Base-by-base conservation (phyloP, 2,797 vertebrate genomes). In the Hemitrygon akajei region DNA sequence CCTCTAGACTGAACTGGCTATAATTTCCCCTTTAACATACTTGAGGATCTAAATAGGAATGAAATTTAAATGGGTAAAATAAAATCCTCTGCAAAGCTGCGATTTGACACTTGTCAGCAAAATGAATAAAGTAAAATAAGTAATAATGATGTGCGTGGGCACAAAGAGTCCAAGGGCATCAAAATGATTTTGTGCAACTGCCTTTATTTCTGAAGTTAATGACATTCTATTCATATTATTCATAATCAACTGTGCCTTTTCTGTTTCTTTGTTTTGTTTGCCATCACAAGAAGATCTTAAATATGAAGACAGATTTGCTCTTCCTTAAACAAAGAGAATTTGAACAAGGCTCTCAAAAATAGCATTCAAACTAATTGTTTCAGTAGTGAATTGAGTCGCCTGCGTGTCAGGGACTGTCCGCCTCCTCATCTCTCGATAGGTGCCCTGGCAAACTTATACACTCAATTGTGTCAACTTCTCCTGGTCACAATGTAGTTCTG, bases 131-230 rank as follows among this genome's bases (percentile, higher is more conserved):
- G 69, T 27, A 56, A 58, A 76, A 58, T 11, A 7, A 75, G 76
- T 56, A 93, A 93, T 56, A 58, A 75, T 93, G 40, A 93, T 75
- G 34, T 69, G 91, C n/a, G 40, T 56, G 73, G 91, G 91, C 91
- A 75, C 71, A 93, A 71, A 27, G 69, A 0, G 40, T 75, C 69
- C 27, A 40, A 58, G 91, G 71, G n/a, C 27, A 89, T 10, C 25
- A 58, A 30, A 40, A 11, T 76, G 27, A 12, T 47, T 25, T 73
- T 58, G 76, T 27, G 27, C 27, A 93, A 47, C 75, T 47, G 1
- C 40, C 40, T 58, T 76, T 76, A 93, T 76, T 11, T 92, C 37
- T 47, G n/a, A 63, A 73, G 69, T 47, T 73, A 92, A 92, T 92
- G 89, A 14, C 69, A 92, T 92, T 92, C 25, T 25, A 92, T 73